phyloP scores from a whole-genome alignment of 2,113 vertebrate species.

The Pachycephala philippinensis region DNA sequence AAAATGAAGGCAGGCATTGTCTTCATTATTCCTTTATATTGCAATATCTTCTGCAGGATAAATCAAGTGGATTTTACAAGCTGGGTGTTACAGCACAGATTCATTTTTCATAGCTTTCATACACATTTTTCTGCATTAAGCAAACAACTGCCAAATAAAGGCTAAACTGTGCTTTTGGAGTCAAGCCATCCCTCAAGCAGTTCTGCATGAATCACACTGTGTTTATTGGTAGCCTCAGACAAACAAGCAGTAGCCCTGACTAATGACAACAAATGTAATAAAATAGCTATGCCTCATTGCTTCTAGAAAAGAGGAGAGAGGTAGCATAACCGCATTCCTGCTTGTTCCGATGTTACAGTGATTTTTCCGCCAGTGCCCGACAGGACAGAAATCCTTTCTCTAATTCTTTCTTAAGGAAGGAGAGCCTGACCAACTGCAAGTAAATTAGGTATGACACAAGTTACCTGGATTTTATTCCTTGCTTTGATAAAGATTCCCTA shows the following conservation, averaged over 20 bases:
- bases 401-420: neutral
- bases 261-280: neutral
- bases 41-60: constrained; percentile 20
- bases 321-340: neutral
- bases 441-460: neutral
- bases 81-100: constrained; percentile 25
- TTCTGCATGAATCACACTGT: constrained; percentile 6
- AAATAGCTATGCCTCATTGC: neutral
- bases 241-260: constrained; percentile 45
- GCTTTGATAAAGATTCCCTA: neutral
- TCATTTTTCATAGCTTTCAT: constrained; percentile 49
- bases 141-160: constrained; percentile 51
- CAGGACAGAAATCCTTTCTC: neutral
- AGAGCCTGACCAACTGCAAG: neutral
- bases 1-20: constrained; percentile 28
- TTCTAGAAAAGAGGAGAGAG: neutral
- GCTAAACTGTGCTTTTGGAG: constrained; percentile 38
- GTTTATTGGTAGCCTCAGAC: constrained; percentile 34
- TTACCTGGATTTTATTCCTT: constrained; percentile 1
- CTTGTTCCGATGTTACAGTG: neutral
- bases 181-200: neutral
- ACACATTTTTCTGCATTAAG: constrained; percentile 50
- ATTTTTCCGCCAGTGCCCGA: neutral
- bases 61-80: constrained; percentile 48
- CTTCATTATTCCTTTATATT: constrained; percentile 22